Base-by-base conservation (phyloP, 2,113 vertebrate species). In the Ascaphus truei region DNA sequence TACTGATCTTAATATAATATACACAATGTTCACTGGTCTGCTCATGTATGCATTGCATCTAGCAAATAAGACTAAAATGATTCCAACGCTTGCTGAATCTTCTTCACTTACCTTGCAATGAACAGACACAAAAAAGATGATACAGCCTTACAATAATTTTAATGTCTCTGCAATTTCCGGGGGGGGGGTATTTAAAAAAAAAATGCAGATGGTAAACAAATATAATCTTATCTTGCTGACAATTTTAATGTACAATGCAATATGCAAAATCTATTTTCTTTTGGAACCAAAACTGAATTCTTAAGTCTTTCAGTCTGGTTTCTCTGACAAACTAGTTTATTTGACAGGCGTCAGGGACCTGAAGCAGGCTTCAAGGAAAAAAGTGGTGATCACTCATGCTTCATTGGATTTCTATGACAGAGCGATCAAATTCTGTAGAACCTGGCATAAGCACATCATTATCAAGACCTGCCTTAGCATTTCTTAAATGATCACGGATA, bases 371-470 rank as follows among this genome's bases (percentile, higher is more conserved):
- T 85, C 79, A 77, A 81, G 78, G 80, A 80, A 84, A 77, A 86
- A 89, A 86, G 83, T 83, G 87, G 76, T 87, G 86, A 92, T 92
- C 91, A 90, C 78, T 92, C 89, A 92, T 81, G 80, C 78, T 83
- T 83, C 89, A 91, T 91, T 78, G 90, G 87, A 90, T 92, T 92
- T 89, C 89, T 88, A 82, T 92, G 89, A 92, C 91, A 92, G 91
- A 83, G 86, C 69, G 85, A 87, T 89, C 88, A 90, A 91, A 83
- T 89, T 80, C 83, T 85, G 86, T 67, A 85, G 88, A 89, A 86
- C 71, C 85, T 83, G 84, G 87, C 84, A 88, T 90, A 85, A 91
- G 89, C 90, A 90, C 89, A 87, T 92, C 86, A 90, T 92, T 91
- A 92, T 89, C 84, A 89, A 86, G 82, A 84, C 77, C 86, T 84